These are phyloP conservation scores for Caenorhabditis macrosperma DNA, from an alignment of 2,888 invertebrate genomes.

Conservation along the genomic window DNA sequence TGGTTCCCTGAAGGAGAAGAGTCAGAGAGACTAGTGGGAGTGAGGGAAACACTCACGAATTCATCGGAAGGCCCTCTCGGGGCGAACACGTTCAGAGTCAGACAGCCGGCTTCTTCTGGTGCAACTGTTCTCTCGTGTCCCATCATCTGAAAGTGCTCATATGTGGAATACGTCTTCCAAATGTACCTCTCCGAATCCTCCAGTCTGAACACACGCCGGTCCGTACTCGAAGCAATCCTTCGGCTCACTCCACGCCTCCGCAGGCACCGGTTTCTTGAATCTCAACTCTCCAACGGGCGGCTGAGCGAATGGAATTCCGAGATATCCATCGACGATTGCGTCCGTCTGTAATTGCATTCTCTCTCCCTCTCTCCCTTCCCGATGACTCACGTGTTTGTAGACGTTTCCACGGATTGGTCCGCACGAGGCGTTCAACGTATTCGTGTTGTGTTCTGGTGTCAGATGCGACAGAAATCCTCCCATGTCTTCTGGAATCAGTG, in stretches of 20 bases:
- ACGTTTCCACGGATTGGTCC: slow-evolving; percentile 34
- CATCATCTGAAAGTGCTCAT: slow-evolving; percentile 1
- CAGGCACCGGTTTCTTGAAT: not conserved
- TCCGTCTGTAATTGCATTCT: slow-evolving; percentile 17
- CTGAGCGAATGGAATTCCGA: slow-evolving; percentile 26
- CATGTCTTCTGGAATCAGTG: no score
- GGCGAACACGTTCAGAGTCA: slow-evolving; percentile 63
- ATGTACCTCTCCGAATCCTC: not conserved
- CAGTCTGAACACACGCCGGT: not conserved
- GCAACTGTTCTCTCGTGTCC: not conserved
- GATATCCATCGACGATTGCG: slow-evolving; percentile 18
- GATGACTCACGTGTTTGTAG: slow-evolving; percentile 21
- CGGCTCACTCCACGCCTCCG: not conserved
- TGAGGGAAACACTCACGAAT: slow-evolving; percentile 30
- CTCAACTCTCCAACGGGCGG: slow-evolving; percentile 18
- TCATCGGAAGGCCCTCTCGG: slow-evolving; percentile 43
- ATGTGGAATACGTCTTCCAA: not conserved
- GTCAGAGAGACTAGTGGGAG: no score
- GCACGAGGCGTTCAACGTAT: slow-evolving; percentile 17
- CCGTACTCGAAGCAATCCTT: slow-evolving; percentile 1
- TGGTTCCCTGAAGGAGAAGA: no score
- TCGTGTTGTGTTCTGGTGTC: slow-evolving; percentile 9
- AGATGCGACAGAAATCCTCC: slow-evolving; percentile 39
- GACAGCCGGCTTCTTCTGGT: slow-evolving; percentile 50
- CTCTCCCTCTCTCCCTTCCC: not conserved